phyloP scores from a whole-genome alignment of 2,888 invertebrate species.

The Drosophila barbarae region DNA sequence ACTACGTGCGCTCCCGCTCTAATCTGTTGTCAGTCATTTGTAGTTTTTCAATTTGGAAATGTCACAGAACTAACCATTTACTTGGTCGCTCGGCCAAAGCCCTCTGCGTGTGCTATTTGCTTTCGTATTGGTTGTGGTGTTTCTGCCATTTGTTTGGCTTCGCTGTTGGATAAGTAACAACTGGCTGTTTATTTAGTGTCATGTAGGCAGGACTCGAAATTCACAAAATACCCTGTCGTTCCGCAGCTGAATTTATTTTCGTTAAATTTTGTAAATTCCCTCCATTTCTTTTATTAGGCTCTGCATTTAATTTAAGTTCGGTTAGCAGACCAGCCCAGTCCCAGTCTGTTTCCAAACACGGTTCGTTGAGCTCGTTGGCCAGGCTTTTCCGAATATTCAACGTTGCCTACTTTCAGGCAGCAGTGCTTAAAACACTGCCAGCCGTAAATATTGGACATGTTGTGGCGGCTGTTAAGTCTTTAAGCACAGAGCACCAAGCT shows the following conservation, averaged over 20 bases:
- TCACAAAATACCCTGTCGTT: conserved; percentile 8
- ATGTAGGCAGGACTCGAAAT: conserved; percentile 52
- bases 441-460: conserved; percentile 37
- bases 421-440: conserved; percentile 40
- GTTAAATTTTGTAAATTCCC: conserved; percentile 56
- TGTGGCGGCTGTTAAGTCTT: conserved; percentile 10
- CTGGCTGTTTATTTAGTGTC: conserved; percentile 74
- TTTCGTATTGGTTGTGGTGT: conserved; percentile 51
- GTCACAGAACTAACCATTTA: conserved; percentile 73
- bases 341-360: conserved; percentile 30
- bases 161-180: conserved; percentile 73
- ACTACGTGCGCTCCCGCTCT: conserved; percentile 57
- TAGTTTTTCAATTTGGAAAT: conserved; percentile 75
- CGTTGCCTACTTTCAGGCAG: conserved; percentile 64
- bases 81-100: conserved; percentile 45
- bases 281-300: conserved; percentile 52
- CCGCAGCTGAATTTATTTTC: conserved; percentile 55
- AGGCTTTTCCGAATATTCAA: conserved; percentile 22
- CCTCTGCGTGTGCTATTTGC: conserved; percentile 59
- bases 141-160: conserved; percentile 64
- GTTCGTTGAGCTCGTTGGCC: conserved; percentile 35
- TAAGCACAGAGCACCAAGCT: conserved; percentile 15
- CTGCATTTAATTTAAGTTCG: conserved; percentile 58
- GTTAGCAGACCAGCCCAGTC: conserved; percentile 24
- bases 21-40: conserved; percentile 74